A percentile compares a stretch with the other conserved stretches of the same genome.
Conservation (phyloP, 2,888 invertebrate species). For the Mactromeris polynyma region DNA sequence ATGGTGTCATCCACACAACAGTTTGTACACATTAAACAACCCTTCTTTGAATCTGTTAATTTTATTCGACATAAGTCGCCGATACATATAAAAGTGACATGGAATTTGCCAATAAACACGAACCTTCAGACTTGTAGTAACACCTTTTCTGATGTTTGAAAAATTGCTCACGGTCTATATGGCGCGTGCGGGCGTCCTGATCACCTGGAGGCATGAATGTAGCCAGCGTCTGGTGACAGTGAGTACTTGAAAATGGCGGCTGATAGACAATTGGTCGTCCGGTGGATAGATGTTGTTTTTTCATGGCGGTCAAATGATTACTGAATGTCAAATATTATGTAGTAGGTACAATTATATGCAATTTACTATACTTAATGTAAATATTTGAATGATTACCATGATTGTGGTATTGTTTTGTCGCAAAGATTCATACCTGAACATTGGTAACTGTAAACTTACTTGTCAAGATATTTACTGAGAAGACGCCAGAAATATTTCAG, state of each 20-base stretch:
- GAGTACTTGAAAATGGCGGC: conserved; percentile 25
- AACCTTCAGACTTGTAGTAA: conserved; percentile 34
- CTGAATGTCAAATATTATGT: not conserved
- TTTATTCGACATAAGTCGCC: conserved; percentile 35
- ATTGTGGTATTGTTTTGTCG: not conserved
- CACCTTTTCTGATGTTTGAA: conserved; percentile 53
- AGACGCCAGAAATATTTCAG: not conserved
- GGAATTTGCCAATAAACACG: conserved; percentile 43
- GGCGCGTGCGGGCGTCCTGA: conserved; percentile 56
- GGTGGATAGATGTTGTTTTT: not conserved
- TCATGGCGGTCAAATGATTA: not conserved
- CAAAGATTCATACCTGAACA: not conserved
- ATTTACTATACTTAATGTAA: not conserved
- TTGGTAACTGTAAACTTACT: not conserved
- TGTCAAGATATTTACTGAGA: not conserved
- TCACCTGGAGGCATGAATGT: conserved; percentile 45
- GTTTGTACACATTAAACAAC: not conserved
- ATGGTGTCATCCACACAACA: not conserved
- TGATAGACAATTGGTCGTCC: conserved; percentile 6
- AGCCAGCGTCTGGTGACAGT: conserved; percentile 49
- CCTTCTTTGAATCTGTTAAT: conserved; percentile 24
- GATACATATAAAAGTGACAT: not conserved
- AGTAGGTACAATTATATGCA: not conserved
- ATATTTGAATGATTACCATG: not conserved
- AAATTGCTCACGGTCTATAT: conserved; percentile 41